Base-by-base conservation (phyloP, 2,888 invertebrate species). In the Bursaphelenchus okinawaensis region DNA sequence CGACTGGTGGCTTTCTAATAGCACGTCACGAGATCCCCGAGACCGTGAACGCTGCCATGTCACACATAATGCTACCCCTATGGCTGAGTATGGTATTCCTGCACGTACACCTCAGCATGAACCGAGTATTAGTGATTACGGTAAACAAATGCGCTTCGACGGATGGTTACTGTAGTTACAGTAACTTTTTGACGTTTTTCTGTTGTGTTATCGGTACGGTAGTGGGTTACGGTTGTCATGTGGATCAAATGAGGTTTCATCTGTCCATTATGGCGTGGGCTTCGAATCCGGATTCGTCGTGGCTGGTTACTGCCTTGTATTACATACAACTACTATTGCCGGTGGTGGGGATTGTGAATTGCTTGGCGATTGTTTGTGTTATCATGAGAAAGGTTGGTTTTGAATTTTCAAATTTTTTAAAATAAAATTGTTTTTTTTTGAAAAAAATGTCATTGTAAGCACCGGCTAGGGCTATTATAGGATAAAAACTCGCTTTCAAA, bases 231-330 rank as follows among this genome's bases (percentile, higher is more conserved):
- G 40, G 40, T n/a, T 40, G 40, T 40, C 40, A 40, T 40, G 40
- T 40, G 40, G 31, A 59, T 59, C 60, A 59, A 59, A 51, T 59
- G 52, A 31, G 60, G 9, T 59, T 59, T 7, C 29, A 52, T 24
- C 16, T 51, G 52, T 23, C 31, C 20, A 59, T 40, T 16, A 50
- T 59, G 60, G 26, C 24, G 19, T 59, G 60, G 60, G 22, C 50
- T 4, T 19, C 52, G 40, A 50, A 40, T 4, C 40, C 40, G 40
- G 40, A 40, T 40, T 40, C 40, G 12, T 40, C 40, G 40, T 40
- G 40, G 40, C 40, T 40, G 40, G 40, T 40, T 2, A 40, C 40
- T n/a, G 40, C 40, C 3, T 4, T 40, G 40, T 40, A 40, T 4
- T 40, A 40, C 40, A 40, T 40, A 40, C 40, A 40, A 40, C 40